Base-by-base conservation (phyloP, 2,888 invertebrate species). In the Trachelus stipa region DNA sequence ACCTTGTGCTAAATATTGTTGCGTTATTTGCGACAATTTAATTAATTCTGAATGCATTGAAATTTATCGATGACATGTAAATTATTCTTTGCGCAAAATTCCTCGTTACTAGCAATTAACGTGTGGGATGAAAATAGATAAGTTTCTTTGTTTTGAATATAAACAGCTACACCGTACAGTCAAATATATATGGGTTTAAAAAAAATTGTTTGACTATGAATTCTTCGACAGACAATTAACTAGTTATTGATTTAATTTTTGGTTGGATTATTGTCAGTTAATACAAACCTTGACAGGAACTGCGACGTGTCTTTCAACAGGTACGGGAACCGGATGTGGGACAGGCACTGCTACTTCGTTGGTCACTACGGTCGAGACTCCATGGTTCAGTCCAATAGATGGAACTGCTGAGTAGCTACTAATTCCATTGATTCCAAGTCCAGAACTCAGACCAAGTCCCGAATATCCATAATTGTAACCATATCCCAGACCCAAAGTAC, bases 261-360 rank as follows among this genome's bases (percentile, higher is more conserved):
- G 23, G 1, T 31, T 31, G 30, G 34, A 11, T 4, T 6, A 71
- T 31, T 12, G 9, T 33, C 9, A 56, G 9, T 23, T 23, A 9
- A 9, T 56, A 15, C 56, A 56, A 23, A 56, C 91, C 89, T 90
- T 91, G 79, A 91, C 90, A 2, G 93, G 92, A 34, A 92, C 90
- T 12, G 93, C 92, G 6, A 93, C 88, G 80, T 92, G 92, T 83
- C 92, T 93, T 83, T 92, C 92, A 37, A 93, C 91, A 12, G 92
- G 87, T 1, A 93, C 92, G 31, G 93, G 90, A 73, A 92, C 92
- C 15, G 93, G 93, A 79, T 93, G 92, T 1, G 93, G 92, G n/a
- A 93, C 91, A 11, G 93, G 92, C 4, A 93, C 91, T 78, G 93
- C 91, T 30, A 93, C 91, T 85, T 92, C 92, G 81, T 92, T 93